These are phyloP conservation scores for Pelagia noctiluca DNA, from an alignment of 30 jellyfish, hydroid and myxozoan genomes.

Conservation along the genomic window DNA sequence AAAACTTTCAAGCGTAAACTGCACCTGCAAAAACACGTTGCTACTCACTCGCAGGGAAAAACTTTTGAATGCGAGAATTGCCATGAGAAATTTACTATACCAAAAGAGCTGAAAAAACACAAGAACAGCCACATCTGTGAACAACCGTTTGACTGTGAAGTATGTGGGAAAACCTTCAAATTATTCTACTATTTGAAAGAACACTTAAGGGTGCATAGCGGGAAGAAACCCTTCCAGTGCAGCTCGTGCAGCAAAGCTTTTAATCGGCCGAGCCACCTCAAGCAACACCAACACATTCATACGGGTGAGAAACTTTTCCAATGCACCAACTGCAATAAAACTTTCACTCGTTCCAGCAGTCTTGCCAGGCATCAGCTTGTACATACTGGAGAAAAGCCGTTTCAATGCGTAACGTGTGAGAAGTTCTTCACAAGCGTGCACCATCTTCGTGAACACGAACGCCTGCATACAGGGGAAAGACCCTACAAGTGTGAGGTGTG, in stretches of 20 bases:
- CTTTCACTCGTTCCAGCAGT: too few species aligned
- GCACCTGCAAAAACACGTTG: neutral
- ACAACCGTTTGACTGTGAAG: neutral
- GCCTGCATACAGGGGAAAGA: too few species aligned
- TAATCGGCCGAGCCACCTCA: neutral
- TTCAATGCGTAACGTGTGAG: too few species aligned
- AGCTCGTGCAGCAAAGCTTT: neutral
- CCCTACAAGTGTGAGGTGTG: too few species aligned
- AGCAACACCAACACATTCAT: neutral
- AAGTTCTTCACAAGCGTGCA: too few species aligned
- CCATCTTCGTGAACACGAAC: too few species aligned
- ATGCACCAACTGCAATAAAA: too few species aligned
- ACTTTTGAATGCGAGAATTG: slow-evolving; percentile 2
- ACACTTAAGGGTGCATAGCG: neutral
- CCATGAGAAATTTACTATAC: neutral
- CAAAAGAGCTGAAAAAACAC: neutral
- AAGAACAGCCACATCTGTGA: neutral
- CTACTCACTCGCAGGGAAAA: neutral
- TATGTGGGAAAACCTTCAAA: slow-evolving; percentile 1
- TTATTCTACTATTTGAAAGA: neutral
- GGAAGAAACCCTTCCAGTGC: neutral
- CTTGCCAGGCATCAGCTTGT: too few species aligned
- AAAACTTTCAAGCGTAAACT: neutral
- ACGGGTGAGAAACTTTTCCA: neutral
- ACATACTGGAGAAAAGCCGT: too few species aligned